Conservation (phyloP, 2,888 invertebrate genomes). For the Leptinotarsa tumamoca region DNA sequence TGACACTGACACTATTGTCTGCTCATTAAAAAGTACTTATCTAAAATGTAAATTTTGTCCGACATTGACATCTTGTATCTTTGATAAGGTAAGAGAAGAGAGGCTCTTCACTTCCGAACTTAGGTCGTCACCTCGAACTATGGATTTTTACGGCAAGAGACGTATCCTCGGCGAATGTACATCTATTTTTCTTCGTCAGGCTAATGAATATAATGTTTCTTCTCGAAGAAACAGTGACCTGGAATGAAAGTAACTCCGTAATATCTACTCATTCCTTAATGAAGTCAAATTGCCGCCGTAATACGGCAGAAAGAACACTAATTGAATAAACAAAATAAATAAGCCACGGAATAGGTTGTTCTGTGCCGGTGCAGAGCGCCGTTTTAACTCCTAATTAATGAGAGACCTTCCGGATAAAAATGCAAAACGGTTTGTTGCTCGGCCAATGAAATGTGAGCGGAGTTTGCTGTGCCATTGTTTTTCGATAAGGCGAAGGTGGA, state of each 20-base stretch:
- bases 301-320: conserved; percentile 7
- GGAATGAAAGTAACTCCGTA: neutral
- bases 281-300: neutral
- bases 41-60: too few relatives aligned
- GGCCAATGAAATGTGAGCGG: neutral
- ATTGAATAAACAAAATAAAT: conserved; percentile 25
- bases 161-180: too few relatives aligned
- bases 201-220: conserved; percentile 1
- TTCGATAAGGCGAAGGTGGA: conserved; percentile 3
- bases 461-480: neutral
- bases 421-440: neutral
- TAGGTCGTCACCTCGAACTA: too few relatives aligned
- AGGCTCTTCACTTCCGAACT: too few relatives aligned
- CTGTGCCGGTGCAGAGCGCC: neutral
- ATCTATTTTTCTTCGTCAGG: neutral
- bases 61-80: too few relatives aligned
- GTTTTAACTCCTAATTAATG: conserved; percentile 4
- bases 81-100: too few relatives aligned
- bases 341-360: conserved; percentile 10
- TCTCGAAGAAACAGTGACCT: neutral
- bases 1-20: too few relatives aligned
- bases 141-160: too few relatives aligned
- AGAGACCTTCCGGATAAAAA: neutral
- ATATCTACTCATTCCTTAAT: neutral
- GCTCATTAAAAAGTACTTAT: too few relatives aligned